Percentiles rank a stretch among this genome's conserved stretches.
phyloP scores from a whole-genome alignment of 2,113 vertebrate species.

The Sander lucioperca region DNA sequence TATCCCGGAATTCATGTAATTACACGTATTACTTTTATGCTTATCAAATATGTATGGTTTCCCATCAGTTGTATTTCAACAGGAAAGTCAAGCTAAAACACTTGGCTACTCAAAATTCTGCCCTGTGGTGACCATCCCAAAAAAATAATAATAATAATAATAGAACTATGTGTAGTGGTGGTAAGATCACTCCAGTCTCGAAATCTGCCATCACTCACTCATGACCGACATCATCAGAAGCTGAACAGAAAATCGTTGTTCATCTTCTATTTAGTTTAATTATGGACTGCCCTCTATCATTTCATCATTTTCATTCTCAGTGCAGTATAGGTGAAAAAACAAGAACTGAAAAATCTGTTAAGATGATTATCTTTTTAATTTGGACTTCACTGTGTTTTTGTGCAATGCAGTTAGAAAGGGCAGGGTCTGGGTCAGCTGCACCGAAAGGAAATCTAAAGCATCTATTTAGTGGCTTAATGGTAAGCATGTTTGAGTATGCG shows the following conservation, averaged over 20 bases:
- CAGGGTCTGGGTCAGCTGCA: constrained; percentile 21
- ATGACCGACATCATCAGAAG: neutral
- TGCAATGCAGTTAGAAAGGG: neutral
- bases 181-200: neutral
- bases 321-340: neutral
- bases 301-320: neutral
- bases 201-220: neutral
- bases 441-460: constrained; percentile 43
- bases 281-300: neutral
- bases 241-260: neutral
- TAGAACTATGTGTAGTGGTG: neutral
- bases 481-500: constrained; percentile 3
- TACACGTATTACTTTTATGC: neutral
- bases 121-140: neutral
- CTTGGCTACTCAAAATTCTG: neutral
- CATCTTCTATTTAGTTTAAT: neutral
- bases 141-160: neutral
- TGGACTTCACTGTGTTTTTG: neutral
- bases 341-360: neutral
- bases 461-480: constrained; percentile 19
- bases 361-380: neutral
- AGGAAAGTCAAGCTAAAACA: neutral
- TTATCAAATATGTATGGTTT: neutral
- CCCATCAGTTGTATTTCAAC: neutral
- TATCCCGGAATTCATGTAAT: neutral